Evolutionary conservation across 2,797 vertebrate genomes (phyloP).

Genomic region (Tamandua tetradactyla): DNA sequence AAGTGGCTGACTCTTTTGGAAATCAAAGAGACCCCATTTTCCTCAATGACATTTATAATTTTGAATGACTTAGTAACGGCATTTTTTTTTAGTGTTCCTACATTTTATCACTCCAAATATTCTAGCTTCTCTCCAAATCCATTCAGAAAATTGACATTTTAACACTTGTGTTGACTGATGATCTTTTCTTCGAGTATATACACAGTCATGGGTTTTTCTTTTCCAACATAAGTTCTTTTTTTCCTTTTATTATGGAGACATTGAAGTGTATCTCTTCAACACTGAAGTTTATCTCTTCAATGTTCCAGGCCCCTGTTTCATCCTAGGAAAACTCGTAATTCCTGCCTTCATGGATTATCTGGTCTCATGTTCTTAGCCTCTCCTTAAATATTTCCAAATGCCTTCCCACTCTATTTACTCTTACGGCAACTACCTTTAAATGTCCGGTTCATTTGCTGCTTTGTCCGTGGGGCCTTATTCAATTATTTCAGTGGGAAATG

Average conservation of each 20-base stretch:
- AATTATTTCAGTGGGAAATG: not conserved
- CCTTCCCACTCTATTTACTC: no score
- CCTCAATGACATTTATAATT: no score
- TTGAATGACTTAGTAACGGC: no score
- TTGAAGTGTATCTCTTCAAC: no score
- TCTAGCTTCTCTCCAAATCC: not conserved
- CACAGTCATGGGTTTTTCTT: no score
- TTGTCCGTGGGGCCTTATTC: accelerated
- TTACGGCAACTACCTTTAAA: not conserved
- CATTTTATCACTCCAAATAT: no score
- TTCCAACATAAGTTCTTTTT: no score
- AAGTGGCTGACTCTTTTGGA: no score
- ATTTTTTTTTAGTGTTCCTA: not conserved
- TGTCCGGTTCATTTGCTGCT: not conserved
- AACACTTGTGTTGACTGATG: not conserved
- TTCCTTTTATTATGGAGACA: no score
- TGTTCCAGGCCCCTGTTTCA: not conserved
- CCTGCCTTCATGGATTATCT: not conserved
- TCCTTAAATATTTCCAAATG: not conserved
- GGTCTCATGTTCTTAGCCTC: accelerated
- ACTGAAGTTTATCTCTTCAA: accelerated
- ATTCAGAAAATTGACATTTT: no score
- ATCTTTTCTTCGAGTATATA: not conserved
- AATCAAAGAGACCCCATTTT: no score
- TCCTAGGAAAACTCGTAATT: accelerated